Conservation (phyloP, 2,113 vertebrate species). For the Pitta sordida region DNA sequence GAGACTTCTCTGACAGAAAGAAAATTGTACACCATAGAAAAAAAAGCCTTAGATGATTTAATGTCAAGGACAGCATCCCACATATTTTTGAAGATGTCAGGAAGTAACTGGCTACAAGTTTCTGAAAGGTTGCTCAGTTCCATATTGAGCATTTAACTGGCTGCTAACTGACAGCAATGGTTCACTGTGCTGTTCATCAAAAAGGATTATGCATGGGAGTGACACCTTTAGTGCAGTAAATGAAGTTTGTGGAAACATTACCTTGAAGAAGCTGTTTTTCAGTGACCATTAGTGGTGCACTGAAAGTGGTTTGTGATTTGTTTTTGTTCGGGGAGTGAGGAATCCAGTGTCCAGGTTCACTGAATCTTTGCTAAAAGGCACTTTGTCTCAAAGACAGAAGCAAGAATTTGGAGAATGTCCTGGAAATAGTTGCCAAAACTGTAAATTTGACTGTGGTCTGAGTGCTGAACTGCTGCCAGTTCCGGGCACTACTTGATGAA, state of each 20-base stretch:
- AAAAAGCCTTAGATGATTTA: conserved; percentile 25
- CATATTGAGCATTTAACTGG: background rate
- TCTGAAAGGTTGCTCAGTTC: background rate
- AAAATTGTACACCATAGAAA: background rate
- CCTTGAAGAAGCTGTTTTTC: conserved; percentile 26
- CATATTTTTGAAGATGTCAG: conserved; percentile 26
- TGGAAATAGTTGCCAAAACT: conserved; percentile 43
- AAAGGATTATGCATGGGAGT: conserved; percentile 18
- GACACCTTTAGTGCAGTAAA: background rate
- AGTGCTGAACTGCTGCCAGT: conserved; percentile 37
- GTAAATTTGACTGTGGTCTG: conserved; percentile 50
- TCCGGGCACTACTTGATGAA: conserved; percentile 33
- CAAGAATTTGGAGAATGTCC: conserved; percentile 34
- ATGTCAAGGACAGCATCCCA: background rate
- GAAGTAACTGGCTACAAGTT: background rate
- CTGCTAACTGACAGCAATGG: background rate
- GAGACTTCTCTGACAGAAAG: background rate
- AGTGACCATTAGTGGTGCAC: background rate
- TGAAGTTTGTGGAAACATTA: conserved; percentile 20
- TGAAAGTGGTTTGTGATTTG: conserved; percentile 31
- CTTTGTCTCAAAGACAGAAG: conserved; percentile 42
- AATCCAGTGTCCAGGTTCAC: background rate
- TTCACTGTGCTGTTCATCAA: conserved; percentile 2
- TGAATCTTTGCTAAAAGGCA: conserved; percentile 33
- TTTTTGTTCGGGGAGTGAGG: conserved; percentile 31